These are phyloP conservation scores for Esox masquinongy DNA, from an alignment of 2,797 vertebrate genomes.

Conservation along the genomic window DNA sequence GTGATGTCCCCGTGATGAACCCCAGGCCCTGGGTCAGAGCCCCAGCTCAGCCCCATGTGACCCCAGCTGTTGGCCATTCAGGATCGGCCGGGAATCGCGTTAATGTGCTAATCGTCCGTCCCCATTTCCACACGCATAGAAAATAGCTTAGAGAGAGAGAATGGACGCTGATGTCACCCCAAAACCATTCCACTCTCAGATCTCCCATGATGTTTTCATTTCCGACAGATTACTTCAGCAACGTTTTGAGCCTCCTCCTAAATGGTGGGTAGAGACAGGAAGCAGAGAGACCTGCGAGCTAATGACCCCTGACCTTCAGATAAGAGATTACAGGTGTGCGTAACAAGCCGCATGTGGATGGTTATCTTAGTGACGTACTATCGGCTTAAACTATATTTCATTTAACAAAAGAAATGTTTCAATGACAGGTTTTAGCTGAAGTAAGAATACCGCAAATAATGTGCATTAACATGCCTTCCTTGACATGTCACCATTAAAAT, in stretches of 20 bases:
- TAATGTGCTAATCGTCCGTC: slow-evolving; percentile 34
- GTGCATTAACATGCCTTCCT: neutral
- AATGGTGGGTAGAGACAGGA: slow-evolving; percentile 33
- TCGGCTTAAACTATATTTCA: too few relatives aligned
- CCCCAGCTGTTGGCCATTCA: slow-evolving; percentile 46
- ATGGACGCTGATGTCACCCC: slow-evolving; percentile 42
- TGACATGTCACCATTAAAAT: neutral
- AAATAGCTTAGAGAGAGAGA: slow-evolving; percentile 31
- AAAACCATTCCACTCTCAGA: slow-evolving; percentile 20
- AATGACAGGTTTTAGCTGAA: neutral
- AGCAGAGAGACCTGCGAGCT: slow-evolving; percentile 25
- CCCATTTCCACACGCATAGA: slow-evolving; percentile 32
- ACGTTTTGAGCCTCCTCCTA: slow-evolving; percentile 24
- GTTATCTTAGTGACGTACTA: neutral
- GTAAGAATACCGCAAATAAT: neutral
- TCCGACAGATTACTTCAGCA: slow-evolving; percentile 47
- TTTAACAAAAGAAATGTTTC: neutral
- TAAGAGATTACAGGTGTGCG: slow-evolving; percentile 10
- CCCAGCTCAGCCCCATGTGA: slow-evolving; percentile 14
- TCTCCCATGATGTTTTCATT: slow-evolving; percentile 49
- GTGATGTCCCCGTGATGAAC: slow-evolving; percentile 12
- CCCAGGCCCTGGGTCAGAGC: slow-evolving; percentile 17
- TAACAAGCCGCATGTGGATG: neutral
- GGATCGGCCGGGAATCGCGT: slow-evolving; percentile 35
- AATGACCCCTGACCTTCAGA: slow-evolving; percentile 24